These are phyloP conservation scores for Anolis sagrei DNA, from an alignment of 2,113 vertebrate species.

Conservation along the genomic window DNA sequence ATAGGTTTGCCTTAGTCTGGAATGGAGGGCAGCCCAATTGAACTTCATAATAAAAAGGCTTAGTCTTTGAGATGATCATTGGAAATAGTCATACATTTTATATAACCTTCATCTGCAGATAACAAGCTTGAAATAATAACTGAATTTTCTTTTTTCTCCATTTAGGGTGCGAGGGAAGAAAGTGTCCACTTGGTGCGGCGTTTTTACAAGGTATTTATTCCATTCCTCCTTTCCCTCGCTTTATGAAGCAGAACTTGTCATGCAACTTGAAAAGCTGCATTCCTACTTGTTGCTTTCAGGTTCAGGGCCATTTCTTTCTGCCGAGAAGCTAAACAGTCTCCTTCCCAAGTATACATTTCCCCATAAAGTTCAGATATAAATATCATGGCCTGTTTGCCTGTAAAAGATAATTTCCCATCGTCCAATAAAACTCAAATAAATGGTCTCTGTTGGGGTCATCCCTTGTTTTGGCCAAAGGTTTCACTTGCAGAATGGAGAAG, in stretches of 20 bases:
- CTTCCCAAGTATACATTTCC: no score
- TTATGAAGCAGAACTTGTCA: no score
- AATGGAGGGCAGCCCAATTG: no score
- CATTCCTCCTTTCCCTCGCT: not conserved
- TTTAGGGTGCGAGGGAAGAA: constrained; percentile 94
- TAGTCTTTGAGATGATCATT: no score
- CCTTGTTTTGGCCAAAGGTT: constrained; percentile 15
- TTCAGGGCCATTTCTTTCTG: no score
- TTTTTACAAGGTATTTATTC: constrained; percentile 88
- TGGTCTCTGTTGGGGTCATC: not conserved
- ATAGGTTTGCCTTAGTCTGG: no score
- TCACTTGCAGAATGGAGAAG: constrained; percentile 10
- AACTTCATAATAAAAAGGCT: no score
- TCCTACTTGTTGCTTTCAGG: no score
- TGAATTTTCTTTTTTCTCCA: constrained; percentile 9
- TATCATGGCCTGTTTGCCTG: not conserved
- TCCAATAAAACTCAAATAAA: not conserved
- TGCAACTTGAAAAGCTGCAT: no score
- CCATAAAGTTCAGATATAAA: not conserved
- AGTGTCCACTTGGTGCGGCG: constrained; percentile 91
- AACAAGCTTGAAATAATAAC: not conserved
- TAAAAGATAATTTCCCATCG: no score
- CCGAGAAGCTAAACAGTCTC: no score
- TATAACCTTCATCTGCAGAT: not conserved
- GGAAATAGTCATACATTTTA: not conserved